Base-by-base conservation (phyloP, 2,888 invertebrate species). In the Dasysyrphus albostriatus region DNA sequence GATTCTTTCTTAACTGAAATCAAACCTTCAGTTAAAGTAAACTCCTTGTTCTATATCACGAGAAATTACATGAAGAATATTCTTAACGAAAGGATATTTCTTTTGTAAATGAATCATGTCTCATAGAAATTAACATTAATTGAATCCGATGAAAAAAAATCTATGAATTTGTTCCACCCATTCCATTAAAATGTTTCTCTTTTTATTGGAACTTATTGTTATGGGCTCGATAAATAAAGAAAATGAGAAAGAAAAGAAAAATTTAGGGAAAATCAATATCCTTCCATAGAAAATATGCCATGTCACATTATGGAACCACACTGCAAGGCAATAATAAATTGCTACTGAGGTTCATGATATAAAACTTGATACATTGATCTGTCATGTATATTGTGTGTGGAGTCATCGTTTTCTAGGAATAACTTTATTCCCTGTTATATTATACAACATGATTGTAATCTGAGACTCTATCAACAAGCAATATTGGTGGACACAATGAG, bases 291-390 rank as follows among this genome's bases (percentile, higher is more conserved):
- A 49, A 32, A 44, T 51, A 24, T 42, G 61, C 24, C 49, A 51
- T 44, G 51, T 37, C 65, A 67, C n/a, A 69, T 54, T 54, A 39
- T n/a, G 3, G 34, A 56, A 44, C 59, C 29, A 51, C 10, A 42
- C 77, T 78, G 51, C 61, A 61, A 9, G 67, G 47, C 56, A 69
- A 39, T 69, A 58, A 76, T 69, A 69, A 69, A 76, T 76, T 76
- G 58, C 67, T 49, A 16, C 47, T 37, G 58, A 37, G 14, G 12
- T 49, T 44, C 67, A 59, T 24, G 34, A 42, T 54, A 37, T 44
- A 32, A 65, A 58, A 65, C 24, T 65, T 65, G 74, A 74, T 63
- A 75, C 54, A 78, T 72, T 61, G 34, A 78, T 78, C 24, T 63
- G 51, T 63, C 39, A 78, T 59, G 7, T 59, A 7, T 32, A 32